These are phyloP conservation scores for Slavum lentiscoides DNA, from an alignment of 2,888 invertebrate genomes.

Conservation along the genomic window DNA sequence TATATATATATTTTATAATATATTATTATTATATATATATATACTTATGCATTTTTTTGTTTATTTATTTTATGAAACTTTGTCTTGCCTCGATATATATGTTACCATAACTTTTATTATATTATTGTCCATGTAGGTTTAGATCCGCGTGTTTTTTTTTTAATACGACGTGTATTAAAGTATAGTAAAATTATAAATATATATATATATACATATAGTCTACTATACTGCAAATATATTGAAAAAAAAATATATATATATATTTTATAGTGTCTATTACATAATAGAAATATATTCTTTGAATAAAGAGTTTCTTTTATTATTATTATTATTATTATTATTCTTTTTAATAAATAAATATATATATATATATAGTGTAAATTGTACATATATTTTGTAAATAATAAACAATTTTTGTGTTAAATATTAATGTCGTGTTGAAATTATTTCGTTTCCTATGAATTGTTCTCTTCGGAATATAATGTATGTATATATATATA, in stretches of 20 bases:
- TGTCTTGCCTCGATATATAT: conserved; percentile 38
- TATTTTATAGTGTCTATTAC: conserved; percentile 10
- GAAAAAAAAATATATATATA: conserved; percentile 2
- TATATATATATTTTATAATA: conserved; percentile 10
- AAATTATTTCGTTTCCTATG: neutral
- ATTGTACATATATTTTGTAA: conserved; percentile 46
- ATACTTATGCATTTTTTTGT: conserved; percentile 35
- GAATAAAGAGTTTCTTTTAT: conserved; percentile 43
- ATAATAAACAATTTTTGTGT: conserved; percentile 43
- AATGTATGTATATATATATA: no score
- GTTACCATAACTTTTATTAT: conserved; percentile 50
- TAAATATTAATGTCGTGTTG: conserved; percentile 7
- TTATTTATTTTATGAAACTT: conserved; percentile 50
- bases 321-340: conserved; percentile 45
- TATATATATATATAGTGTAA: conserved; percentile 19
- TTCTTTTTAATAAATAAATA: conserved; percentile 30
- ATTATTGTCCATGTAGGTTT: conserved; percentile 40
- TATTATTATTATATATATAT: conserved; percentile 28
- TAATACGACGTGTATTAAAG: neutral
- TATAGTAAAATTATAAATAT: neutral
- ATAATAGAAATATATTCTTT: conserved; percentile 23
- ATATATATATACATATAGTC: no score
- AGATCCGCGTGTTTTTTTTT: conserved; percentile 31
- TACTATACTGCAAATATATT: conserved; percentile 12
- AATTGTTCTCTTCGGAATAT: no score